Evolutionary conservation across 2,113 vertebrate species (phyloP), one percentile per base, ranked within the genome.

Genomic region (Saguinus imperator): DNA sequence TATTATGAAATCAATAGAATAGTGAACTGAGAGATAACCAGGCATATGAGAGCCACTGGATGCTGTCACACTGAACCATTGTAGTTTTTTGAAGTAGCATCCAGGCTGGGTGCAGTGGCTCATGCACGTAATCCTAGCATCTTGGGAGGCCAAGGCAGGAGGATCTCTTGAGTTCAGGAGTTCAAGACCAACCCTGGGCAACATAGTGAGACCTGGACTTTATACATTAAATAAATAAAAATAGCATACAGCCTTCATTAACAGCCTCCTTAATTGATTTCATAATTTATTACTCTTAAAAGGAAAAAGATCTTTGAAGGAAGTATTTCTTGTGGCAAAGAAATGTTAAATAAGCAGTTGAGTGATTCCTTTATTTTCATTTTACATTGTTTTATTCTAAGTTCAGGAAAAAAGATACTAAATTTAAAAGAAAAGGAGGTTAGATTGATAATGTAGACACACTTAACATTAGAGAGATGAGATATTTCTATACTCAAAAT

Each of bases 351-450:
- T 58, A 66, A 40, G 16, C 86, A 66, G 1, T 87, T 84, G 10
- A 96, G 37, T 97, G 9, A 79, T 80, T 82, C 43, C 25, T 90
- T 95, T 17, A 45, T 91, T 94, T 95, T 92, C n/a, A 83, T 10
- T 89, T 86, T 48, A 87, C 4, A 18, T 75, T 48, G n/a, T 80
- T 73, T 48, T 37, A 48, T 18, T 25, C 32, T 58, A 66, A 95
- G 76, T 95, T 96, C 7, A 68, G 92, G 68, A 57, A 94, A 94
- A 96, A 88, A 66, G 70, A 86, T 80, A 70, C 25, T 92, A 7
- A 7, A 66, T 88, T 77, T 68, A 84, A 87, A 89, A 64, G 40
- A 82, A 92, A 89, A 70, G 6, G 48, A 93, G 45, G n/a, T 83
- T 93, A n/a, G 13, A 83, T 61, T 94, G 76, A 89, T 73, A 87